A percentile compares a stretch with the other conserved stretches of the same genome.
Conservation (phyloP, 2,797 vertebrate genomes). For the Cossypha polioptera region DNA sequence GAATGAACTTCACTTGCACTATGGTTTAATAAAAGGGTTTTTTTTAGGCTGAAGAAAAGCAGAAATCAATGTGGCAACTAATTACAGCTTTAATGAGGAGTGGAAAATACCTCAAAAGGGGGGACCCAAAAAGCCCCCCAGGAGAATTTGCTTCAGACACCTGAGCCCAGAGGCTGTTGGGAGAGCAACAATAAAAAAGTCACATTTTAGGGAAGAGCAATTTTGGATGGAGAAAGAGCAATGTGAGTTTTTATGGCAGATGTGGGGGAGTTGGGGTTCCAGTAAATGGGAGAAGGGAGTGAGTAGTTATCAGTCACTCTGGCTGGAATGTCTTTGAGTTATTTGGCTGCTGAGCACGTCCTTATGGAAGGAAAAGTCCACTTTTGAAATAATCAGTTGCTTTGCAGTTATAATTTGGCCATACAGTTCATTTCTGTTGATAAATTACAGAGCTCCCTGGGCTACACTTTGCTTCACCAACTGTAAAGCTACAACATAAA, state of each 20-base stretch:
- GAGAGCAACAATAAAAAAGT: background rate
- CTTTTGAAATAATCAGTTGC: slow-evolving; percentile 20
- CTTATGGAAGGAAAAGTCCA: slow-evolving; percentile 4
- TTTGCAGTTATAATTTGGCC: slow-evolving; percentile 16
- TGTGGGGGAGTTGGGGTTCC: background rate
- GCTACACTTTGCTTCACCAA: slow-evolving; percentile 17
- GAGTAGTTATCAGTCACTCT: background rate
- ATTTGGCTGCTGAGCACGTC: background rate
- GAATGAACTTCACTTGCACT: slow-evolving; percentile 70
- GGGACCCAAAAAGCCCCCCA: background rate
- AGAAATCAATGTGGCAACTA: background rate
- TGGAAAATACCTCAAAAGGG: background rate
- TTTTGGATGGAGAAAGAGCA: background rate
- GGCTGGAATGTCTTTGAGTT: slow-evolving; percentile 8
- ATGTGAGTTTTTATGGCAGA: slow-evolving; percentile 1
- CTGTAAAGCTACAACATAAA: slow-evolving; percentile 40
- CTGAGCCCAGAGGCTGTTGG: background rate
- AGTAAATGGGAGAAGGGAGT: slow-evolving; percentile 32
- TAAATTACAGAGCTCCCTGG: slow-evolving; percentile 20
- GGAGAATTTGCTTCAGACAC: background rate
- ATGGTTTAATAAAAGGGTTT: background rate
- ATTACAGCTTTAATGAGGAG: background rate
- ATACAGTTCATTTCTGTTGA: background rate
- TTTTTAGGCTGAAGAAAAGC: background rate
- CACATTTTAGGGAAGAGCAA: background rate